Evolutionary conservation across 2,888 invertebrate species (phyloP).

Genomic region (Metopia argyrocephala): DNA sequence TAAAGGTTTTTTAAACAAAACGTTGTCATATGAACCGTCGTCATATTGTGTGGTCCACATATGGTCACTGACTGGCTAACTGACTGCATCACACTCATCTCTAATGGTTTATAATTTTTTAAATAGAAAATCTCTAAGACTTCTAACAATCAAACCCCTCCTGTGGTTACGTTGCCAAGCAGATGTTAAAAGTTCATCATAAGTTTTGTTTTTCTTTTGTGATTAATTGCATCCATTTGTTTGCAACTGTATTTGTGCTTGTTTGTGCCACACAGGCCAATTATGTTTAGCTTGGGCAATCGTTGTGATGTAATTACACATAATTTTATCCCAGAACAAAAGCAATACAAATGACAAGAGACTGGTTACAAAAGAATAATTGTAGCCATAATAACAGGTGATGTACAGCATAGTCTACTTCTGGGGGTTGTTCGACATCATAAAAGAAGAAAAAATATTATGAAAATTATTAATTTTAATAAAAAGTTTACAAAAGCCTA

Average conservation of each 20-base stretch:
- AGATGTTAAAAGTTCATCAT: constrained; percentile 48
- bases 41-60: constrained; percentile 18
- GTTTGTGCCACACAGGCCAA: constrained; percentile 22
- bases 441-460: background rate
- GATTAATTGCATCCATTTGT: constrained; percentile 55
- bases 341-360: constrained; percentile 3
- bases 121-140: background rate
- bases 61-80: constrained; percentile 22
- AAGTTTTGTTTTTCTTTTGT: constrained; percentile 41
- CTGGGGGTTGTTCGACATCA: background rate
- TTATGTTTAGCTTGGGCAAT: constrained; percentile 39
- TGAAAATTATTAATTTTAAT: background rate
- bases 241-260: too few species aligned
- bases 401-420: constrained; percentile 9
- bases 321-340: constrained; percentile 25
- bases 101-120: background rate
- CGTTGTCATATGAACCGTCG: constrained; percentile 14
- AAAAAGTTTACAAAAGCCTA: background rate
- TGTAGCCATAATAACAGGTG: constrained; percentile 46
- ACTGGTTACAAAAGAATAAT: constrained; percentile 25
- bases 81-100: background rate
- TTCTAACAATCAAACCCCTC: background rate
- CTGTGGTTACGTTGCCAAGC: constrained; percentile 1
- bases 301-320: constrained; percentile 42
- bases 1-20: too few species aligned